Percentiles rank a stretch among this genome's conserved stretches.
Conservation (phyloP, 2,797 vertebrate species). For the Danionella dracula region DNA sequence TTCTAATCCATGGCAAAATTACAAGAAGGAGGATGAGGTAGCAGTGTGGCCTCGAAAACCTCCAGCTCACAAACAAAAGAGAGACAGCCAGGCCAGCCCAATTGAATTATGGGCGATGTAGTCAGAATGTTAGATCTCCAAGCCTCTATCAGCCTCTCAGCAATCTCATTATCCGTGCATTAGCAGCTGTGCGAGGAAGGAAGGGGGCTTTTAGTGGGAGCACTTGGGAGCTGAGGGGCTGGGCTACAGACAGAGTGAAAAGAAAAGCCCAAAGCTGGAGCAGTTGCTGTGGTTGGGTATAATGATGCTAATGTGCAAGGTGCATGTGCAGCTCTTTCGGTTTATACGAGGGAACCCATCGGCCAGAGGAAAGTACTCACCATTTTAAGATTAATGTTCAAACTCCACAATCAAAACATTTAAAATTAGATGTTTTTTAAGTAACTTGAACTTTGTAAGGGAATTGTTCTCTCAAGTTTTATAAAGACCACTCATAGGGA, state of each 20-base stretch:
- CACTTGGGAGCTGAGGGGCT: conserved; percentile 46
- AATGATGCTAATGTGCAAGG: conserved; percentile 24
- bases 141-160: conserved; percentile 77
- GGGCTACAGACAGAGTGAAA: background rate
- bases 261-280: conserved; percentile 15
- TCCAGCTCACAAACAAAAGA: conserved; percentile 26
- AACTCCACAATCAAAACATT: too few species aligned
- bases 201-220: conserved; percentile 61
- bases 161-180: conserved; percentile 90
- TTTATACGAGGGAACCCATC: background rate
- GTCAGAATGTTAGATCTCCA: conserved; percentile 82
- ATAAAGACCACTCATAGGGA: too few species aligned
- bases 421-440: too few species aligned
- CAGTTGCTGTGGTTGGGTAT: conserved; percentile 13
- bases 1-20: background rate
- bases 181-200: conserved; percentile 72
- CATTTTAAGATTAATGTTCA: too few species aligned
- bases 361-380: too few species aligned
- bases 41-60: conserved; percentile 20
- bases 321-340: background rate
- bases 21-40: conserved; percentile 2
- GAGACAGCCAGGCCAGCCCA: conserved; percentile 59
- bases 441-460: too few species aligned
- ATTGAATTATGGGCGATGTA: conserved; percentile 93
- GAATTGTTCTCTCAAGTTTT: too few species aligned